Conservation (phyloP, 2,113 vertebrate species). For the Lanius ludovicianus region DNA sequence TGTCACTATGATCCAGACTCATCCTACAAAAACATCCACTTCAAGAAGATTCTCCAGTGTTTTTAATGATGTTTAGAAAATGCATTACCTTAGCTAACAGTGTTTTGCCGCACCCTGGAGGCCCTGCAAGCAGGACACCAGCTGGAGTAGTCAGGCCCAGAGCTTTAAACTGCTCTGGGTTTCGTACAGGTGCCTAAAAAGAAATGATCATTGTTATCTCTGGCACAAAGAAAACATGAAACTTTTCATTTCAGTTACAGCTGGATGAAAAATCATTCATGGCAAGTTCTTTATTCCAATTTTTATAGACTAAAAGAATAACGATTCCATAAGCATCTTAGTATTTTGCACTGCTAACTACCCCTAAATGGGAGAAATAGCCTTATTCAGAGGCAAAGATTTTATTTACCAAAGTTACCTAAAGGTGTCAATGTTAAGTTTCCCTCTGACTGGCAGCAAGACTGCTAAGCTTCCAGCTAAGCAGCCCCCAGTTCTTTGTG, state of each 20-base stretch:
- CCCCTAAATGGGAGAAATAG: neutral
- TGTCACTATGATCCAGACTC: neutral
- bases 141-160: slow-evolving; percentile 88
- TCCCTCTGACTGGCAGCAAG: neutral
- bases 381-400: neutral
- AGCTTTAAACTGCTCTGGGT: slow-evolving; percentile 87
- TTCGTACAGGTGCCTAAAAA: slow-evolving; percentile 87
- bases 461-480: neutral
- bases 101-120: slow-evolving; percentile 96
- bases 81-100: slow-evolving; percentile 89
- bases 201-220: neutral
- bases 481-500: neutral
- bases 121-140: slow-evolving; percentile 92
- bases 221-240: neutral
- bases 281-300: neutral
- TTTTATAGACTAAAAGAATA: neutral
- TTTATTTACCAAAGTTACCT: neutral
- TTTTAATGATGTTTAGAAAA: neutral
- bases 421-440: neutral
- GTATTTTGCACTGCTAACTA: neutral
- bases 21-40: neutral
- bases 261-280: neutral
- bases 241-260: neutral
- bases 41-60: neutral
- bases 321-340: fast-evolving